Conservation (phyloP, 2,888 invertebrate genomes). For the Choristoneura rosaceana region DNA sequence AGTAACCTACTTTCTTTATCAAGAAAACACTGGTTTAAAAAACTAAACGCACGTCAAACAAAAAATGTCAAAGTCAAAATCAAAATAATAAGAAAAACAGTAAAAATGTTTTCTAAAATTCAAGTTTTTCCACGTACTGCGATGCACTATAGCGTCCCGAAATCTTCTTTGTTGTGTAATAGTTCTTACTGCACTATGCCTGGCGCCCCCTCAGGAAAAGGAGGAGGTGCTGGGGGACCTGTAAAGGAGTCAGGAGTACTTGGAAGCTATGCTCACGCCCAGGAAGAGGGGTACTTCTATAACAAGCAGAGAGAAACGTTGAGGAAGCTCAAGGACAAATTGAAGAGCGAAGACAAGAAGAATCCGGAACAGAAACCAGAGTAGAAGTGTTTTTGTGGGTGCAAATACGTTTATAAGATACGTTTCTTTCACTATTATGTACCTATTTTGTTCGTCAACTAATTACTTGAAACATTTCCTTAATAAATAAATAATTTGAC, state of each 20-base stretch:
- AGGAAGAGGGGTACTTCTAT: constrained; percentile 72
- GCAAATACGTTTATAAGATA: background rate
- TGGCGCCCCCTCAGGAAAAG: constrained; percentile 60
- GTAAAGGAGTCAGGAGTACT: constrained; percentile 67
- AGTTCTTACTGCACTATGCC: background rate
- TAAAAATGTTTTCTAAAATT: constrained; percentile 35
- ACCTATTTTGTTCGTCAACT: background rate
- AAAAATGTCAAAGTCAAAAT: background rate
- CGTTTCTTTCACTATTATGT: background rate
- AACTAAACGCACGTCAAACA: background rate
- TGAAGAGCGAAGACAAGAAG: constrained; percentile 49
- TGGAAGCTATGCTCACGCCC: constrained; percentile 64
- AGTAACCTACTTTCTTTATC: background rate
- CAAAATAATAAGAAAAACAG: constrained; percentile 20
- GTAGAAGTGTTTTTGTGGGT: background rate
- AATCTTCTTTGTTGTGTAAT: background rate
- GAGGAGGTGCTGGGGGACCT: constrained; percentile 66
- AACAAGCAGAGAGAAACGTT: constrained; percentile 64
- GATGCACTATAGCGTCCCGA: background rate
- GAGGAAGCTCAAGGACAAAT: constrained; percentile 60
- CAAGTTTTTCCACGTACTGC: background rate
- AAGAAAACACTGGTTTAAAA: background rate
- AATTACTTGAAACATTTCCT: background rate
- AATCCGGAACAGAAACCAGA: constrained; percentile 34
- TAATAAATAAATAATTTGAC: background rate